phyloP scores from a whole-genome alignment of 2,888 invertebrate genomes.

The Diaprepes abbreviatus region DNA sequence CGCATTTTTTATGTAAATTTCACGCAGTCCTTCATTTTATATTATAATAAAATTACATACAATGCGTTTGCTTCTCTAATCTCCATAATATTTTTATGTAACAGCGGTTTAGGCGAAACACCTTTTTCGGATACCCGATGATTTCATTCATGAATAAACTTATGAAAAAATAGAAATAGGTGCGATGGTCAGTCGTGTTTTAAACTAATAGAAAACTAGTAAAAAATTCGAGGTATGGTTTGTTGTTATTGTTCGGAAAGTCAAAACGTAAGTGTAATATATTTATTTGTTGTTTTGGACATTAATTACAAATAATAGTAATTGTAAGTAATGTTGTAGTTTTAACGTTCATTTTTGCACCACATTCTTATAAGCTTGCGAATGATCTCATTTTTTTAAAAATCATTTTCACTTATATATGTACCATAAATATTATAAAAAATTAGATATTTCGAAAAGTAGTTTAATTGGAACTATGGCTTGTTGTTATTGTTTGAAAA shows the following conservation, averaged over 20 bases:
- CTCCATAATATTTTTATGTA: constrained; percentile 34
- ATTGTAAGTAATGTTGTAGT: background rate
- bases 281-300: too few species aligned
- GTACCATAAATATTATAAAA: too few species aligned
- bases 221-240: constrained; percentile 28
- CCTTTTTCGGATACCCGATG: constrained; percentile 30
- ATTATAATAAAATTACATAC: constrained; percentile 18
- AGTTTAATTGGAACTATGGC: too few species aligned
- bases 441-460: too few species aligned
- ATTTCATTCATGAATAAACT: constrained; percentile 35
- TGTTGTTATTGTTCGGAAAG: constrained; percentile 42
- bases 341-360: background rate
- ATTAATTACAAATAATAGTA: too few species aligned
- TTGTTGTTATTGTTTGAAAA: too few species aligned
- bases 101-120: constrained; percentile 23
- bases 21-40: constrained; percentile 10
- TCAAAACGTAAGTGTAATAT: constrained; percentile 16
- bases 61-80: constrained; percentile 10
- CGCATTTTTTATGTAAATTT: background rate
- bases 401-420: too few species aligned
- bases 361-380: background rate
- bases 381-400: too few species aligned
- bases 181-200: constrained; percentile 24
- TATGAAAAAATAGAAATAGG: constrained; percentile 15
- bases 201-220: background rate